Base-by-base conservation (phyloP, 2,888 invertebrate genomes). In the Xestoiulus laeticollis region DNA sequence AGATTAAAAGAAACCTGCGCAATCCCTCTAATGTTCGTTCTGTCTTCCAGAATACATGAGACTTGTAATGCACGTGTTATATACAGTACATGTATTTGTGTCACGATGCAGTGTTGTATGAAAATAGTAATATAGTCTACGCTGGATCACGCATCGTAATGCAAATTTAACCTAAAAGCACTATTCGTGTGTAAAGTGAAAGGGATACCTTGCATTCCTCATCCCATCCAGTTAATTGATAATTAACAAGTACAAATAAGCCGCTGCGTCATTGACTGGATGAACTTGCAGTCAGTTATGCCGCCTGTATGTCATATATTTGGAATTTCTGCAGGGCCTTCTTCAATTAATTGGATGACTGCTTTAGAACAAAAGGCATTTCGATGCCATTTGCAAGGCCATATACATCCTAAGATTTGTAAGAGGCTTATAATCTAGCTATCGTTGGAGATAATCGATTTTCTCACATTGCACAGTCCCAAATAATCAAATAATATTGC, bases 321-420 rank as follows among this genome's bases (percentile, higher is more conserved):
- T 78, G 78, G 78, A 78, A 78, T 78, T 78, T 78, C 78, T 78
- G 30, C 30, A 32, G 78, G 78, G 78, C 30, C 78, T 10, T 78
- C 30, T 78, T 30, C 78, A 78, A 26, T 78, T 78, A 78, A 78
- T 78, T 78, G 78, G 30, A 78, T 78, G 78, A 78, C 30, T 78
- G 78, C 78, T 78, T 78, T 78, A 78, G 78, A 78, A 78, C 78
- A 78, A 78, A 78, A 78, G 48, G 78, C 78, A 78, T 78, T 78
- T 78, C 78, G 78, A 78, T 78, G 78, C 78, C 78, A 78, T 78
- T 32, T 78, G 78, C 78, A 30, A 78, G 30, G 78, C 78, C 30
- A 10, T 30, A 78, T 30, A 68, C 68, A 68, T 22, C 68, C 22
- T 0, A 26, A 78, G 78, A 78, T 78, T 78, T 30, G 78, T 78